Conservation (phyloP, 2,113 vertebrate genomes). For the Embiotoca jacksoni region DNA sequence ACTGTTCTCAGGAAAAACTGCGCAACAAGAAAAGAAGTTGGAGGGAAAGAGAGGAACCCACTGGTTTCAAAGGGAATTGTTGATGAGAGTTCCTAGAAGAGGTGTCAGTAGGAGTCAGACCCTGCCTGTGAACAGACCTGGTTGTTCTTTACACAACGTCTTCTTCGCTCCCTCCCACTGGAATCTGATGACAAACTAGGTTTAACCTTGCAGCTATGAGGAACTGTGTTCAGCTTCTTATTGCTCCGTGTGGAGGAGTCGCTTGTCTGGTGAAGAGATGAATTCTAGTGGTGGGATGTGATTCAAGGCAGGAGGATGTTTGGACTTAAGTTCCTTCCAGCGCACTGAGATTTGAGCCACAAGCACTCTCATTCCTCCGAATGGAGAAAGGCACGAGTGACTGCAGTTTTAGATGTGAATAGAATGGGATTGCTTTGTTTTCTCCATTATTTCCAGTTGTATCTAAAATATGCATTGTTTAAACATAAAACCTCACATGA, state of each 20-base stretch:
- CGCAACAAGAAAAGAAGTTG: constrained; percentile 14
- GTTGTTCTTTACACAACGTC: constrained; percentile 63
- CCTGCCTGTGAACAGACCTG: constrained; percentile 49
- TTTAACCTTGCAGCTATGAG: constrained; percentile 77
- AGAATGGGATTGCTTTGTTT: too few relatives aligned
- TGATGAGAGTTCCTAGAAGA: constrained; percentile 59
- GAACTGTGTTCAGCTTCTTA: constrained; percentile 64
- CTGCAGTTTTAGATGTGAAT: too few relatives aligned
- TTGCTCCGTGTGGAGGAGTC: constrained; percentile 70
- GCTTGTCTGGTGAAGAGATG: constrained; percentile 60
- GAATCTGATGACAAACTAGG: constrained; percentile 82
- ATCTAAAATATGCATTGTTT: too few relatives aligned
- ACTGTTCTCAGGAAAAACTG: constrained; percentile 11
- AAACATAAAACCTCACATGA: too few relatives aligned
- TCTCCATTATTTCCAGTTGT: too few relatives aligned
- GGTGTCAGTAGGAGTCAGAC: constrained; percentile 66
- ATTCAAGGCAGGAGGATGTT: constrained; percentile 52
- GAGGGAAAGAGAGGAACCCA: constrained; percentile 12
- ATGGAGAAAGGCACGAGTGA: too few relatives aligned
- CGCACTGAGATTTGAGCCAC: constrained; percentile 5
- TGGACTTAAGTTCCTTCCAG: constrained; percentile 23
- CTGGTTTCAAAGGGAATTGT: constrained; percentile 48
- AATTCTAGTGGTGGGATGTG: constrained; percentile 49
- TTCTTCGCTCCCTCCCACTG: constrained; percentile 65
- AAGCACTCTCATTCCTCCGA: not conserved